Conservation (phyloP, 2,888 invertebrate species). For the Sphinx pinastri region DNA sequence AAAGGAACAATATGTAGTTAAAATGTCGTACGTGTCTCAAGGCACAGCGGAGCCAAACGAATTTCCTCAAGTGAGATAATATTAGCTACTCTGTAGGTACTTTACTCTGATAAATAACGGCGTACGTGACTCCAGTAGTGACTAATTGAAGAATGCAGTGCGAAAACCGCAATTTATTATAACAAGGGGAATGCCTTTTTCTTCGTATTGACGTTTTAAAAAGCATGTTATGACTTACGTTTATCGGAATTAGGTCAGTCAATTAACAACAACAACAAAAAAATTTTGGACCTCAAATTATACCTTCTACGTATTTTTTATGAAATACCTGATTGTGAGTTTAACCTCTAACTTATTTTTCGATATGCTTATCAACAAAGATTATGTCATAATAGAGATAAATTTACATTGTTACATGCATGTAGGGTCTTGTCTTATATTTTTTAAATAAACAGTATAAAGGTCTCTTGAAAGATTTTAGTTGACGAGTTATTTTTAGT, state of each 20-base stretch:
- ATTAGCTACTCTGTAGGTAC: neutral
- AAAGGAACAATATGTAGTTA: too few species aligned
- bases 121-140: constrained; percentile 7
- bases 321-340: neutral
- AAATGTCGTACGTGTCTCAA: too few species aligned
- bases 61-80: neutral
- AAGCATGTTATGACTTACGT: neutral
- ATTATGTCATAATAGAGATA: neutral
- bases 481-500: too few species aligned
- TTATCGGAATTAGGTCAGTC: neutral
- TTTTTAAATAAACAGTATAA: too few species aligned
- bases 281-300: too few species aligned
- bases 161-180: constrained; percentile 7
- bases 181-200: neutral
- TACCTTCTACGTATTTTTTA: neutral
- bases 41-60: neutral
- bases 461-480: too few species aligned
- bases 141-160: neutral
- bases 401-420: too few species aligned
- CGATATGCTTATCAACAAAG: neutral
- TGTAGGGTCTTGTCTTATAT: too few species aligned
- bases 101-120: neutral
- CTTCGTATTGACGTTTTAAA: neutral
- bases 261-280: too few species aligned
- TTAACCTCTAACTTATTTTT: neutral